Evolutionary conservation across 2,797 vertebrate genomes (phyloP).

Genomic region (Apogon talboti): DNA sequence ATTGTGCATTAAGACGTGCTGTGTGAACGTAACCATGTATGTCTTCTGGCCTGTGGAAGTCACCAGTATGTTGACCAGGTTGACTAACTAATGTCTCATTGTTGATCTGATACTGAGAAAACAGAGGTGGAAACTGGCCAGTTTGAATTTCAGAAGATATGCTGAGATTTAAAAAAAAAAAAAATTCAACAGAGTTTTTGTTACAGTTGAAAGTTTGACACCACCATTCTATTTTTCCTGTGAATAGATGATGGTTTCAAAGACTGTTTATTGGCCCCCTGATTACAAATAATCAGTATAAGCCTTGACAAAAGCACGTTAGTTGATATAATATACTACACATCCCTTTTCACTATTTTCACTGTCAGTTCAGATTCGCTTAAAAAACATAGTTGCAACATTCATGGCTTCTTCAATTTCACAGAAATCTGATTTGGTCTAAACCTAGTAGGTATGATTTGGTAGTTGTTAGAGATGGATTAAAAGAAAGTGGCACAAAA

Average conservation of each 20-base stretch:
- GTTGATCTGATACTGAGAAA: slow-evolving; percentile 18
- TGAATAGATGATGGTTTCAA: too few relatives aligned
- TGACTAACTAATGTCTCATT: slow-evolving; percentile 15
- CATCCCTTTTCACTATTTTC: slow-evolving; percentile 1
- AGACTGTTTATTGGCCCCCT: too few relatives aligned
- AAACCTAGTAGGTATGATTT: slow-evolving; percentile 49
- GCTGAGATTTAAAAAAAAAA: neutral
- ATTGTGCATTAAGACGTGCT: too few relatives aligned
- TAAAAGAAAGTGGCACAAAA: slow-evolving; percentile 39
- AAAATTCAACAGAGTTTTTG: too few relatives aligned
- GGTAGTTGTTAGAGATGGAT: slow-evolving; percentile 50
- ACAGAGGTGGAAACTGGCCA: slow-evolving; percentile 23
- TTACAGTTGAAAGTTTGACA: too few relatives aligned
- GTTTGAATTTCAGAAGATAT: slow-evolving; percentile 6
- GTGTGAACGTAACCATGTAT: too few relatives aligned
- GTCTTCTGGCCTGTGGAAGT: slow-evolving; percentile 18
- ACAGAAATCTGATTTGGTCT: slow-evolving; percentile 56
- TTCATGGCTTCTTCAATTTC: slow-evolving; percentile 51
- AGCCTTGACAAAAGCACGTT: too few relatives aligned
- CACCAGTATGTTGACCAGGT: slow-evolving; percentile 22
- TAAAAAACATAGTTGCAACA: slow-evolving; percentile 37
- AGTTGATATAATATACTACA: too few relatives aligned
- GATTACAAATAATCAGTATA: too few relatives aligned
- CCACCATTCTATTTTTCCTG: too few relatives aligned
- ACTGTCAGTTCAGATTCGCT: slow-evolving; percentile 8